A percentile compares a stretch with the other conserved stretches of the same genome.
Evolutionary conservation across 2,797 vertebrate species (phyloP).

Genomic region (Pantherophis vulpinus): DNA sequence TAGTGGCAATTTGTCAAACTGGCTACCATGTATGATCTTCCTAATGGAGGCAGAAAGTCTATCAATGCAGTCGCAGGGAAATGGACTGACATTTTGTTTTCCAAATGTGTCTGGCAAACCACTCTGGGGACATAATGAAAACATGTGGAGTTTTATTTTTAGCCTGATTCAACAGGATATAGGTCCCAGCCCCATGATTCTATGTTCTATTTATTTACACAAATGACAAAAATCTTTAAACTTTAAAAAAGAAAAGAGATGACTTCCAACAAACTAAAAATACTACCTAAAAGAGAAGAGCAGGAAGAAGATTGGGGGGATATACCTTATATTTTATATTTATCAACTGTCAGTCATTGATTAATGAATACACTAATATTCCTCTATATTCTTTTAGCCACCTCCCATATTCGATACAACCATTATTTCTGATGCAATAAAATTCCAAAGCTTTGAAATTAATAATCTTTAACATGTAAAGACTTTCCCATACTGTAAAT

Average conservation of each 20-base stretch:
- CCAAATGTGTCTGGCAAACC: not conserved
- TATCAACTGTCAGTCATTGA: not conserved
- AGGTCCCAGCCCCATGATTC: not conserved
- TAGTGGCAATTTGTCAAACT: not conserved
- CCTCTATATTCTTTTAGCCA: not conserved
- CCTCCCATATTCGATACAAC: not conserved
- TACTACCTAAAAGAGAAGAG: not conserved
- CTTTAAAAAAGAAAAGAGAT: not conserved
- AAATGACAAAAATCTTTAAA: not conserved
- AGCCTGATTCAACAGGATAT: not conserved
- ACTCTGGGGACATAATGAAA: not conserved
- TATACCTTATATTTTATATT: not conserved
- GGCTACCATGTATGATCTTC: not conserved
- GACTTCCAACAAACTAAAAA: not conserved
- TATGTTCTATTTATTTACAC: not conserved
- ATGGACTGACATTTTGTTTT: not conserved
- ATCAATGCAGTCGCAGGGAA: not conserved
- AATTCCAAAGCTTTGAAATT: not conserved
- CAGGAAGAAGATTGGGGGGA: not conserved
- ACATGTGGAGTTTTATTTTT: not conserved
- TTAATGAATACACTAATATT: not conserved
- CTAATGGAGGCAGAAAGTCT: not conserved
- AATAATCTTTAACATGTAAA: not conserved
- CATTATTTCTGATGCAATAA: not conserved
- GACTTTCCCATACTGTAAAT: not conserved